A percentile compares a stretch with the other conserved stretches of the same genome.
phyloP scores from a whole-genome alignment of 2,888 invertebrate species.

The Polietes domitor region DNA sequence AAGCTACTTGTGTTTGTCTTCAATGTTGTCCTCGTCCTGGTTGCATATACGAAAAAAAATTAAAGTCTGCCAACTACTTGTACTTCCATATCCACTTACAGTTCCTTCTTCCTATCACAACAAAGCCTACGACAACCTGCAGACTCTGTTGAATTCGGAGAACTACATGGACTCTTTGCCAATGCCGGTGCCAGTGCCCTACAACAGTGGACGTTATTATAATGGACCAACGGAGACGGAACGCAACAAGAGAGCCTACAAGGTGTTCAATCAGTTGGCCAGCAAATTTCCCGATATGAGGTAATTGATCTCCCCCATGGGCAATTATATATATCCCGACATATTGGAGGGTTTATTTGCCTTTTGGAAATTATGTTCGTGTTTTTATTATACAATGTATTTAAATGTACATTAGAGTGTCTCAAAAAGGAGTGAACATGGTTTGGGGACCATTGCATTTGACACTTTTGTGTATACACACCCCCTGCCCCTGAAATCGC shows the following conservation, averaged over 20 bases:
- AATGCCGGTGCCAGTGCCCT: conserved; percentile 76
- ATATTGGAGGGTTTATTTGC: too few relatives aligned
- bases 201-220: conserved; percentile 76
- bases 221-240: conserved; percentile 72
- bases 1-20: conserved; percentile 32
- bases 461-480: too few relatives aligned
- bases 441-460: too few relatives aligned
- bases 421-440: too few relatives aligned
- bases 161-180: conserved; percentile 78
- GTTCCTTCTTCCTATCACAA: conserved; percentile 72
- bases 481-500: too few relatives aligned
- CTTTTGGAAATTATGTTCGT: too few relatives aligned
- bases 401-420: too few relatives aligned
- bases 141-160: conserved; percentile 79
- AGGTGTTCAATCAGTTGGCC: conserved; percentile 73
- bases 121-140: conserved; percentile 80
- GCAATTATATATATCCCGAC: too few relatives aligned
- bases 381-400: too few relatives aligned
- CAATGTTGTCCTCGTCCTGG: conserved; percentile 13
- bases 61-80: conserved; percentile 28
- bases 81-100: conserved; percentile 42
- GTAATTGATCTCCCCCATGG: conserved; percentile 69
- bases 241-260: conserved; percentile 78
- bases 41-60: conserved; percentile 17
- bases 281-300: conserved; percentile 77